Conservation (phyloP, 1,140 invertebrate genomes). For the Sitophilus oryzae region DNA sequence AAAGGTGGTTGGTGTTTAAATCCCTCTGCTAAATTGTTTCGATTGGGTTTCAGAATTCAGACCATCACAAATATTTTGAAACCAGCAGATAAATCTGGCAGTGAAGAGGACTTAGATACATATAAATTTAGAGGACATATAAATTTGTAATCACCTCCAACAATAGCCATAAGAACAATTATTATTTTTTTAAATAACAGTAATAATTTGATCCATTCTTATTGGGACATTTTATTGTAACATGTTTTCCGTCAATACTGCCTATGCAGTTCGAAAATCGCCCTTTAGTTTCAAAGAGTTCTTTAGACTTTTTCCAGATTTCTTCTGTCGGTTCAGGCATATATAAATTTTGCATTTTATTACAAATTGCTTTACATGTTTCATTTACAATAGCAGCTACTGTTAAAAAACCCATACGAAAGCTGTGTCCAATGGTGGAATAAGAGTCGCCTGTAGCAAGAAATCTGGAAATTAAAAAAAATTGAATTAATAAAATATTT, state of each 20-base stretch:
- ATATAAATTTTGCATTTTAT: background rate
- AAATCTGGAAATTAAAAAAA: background rate
- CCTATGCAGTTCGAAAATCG: conserved; percentile 4
- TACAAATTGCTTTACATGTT: background rate
- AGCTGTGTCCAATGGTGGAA: background rate
- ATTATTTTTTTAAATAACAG: too few relatives aligned
- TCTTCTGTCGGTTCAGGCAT: conserved; percentile 1
- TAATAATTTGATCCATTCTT: background rate
- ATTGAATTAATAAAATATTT: too few relatives aligned
- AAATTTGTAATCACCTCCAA: too few relatives aligned
- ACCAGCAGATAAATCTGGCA: background rate
- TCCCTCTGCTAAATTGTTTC: conserved; percentile 20
- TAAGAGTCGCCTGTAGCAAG: background rate
- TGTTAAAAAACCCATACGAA: background rate
- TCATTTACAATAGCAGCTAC: background rate
- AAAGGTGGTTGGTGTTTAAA: conserved; percentile 27
- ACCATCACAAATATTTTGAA: conserved; percentile 20
- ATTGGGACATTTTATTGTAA: background rate
- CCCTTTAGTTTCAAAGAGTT: background rate
- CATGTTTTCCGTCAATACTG: background rate
- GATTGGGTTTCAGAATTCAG: conserved; percentile 21
- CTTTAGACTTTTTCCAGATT: background rate
- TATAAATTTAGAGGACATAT: background rate
- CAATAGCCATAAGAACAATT: too few relatives aligned
- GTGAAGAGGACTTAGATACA: conserved; percentile 5